Base-by-base conservation (phyloP, 2,888 invertebrate genomes). In the Scaptodrosophila latifasciaeformis region DNA sequence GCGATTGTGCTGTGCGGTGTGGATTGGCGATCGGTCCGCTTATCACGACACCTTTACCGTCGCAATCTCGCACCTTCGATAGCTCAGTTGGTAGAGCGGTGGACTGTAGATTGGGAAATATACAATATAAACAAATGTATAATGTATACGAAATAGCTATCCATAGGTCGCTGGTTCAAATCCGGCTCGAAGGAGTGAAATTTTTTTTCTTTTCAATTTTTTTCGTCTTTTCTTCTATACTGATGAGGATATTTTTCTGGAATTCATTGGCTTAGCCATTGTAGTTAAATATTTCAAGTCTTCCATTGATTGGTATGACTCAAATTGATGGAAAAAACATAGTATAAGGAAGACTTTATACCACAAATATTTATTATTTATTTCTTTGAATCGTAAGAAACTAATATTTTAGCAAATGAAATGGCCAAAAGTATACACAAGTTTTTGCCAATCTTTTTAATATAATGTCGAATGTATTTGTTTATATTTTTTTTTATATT, bases 61-160 rank as follows among this genome's bases (percentile, higher is more conserved):
- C 24, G 24, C 24, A 3, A 7, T 17, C 9, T 4, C 7, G 18
- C 17, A 37, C 69, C 67, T 70, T 70, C 69, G 69, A 72, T 69
- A 72, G 69, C 69, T 72, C 69, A 70, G 72, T 67, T 72, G 68
- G 65, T 70, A 67, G 61, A 62, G 56, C 69, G 65, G 66, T 62
- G 66, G 66, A 66, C 67, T 68, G 67, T 70, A 64, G 65, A 40
- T 10, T 7, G 37, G 37, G 4, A 17, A 37, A 37, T 37, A n/a
- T n/a, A 17, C 37, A 10, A 17, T 37, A 19, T 58, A 48, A 24
- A 24, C 4, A n/a, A n/a, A n/a, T n/a, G 24, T 7, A 7, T 3
- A 3, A 24, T 24, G 7, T 24, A 24, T 3, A 24, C 24, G 3
- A 24, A 24, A 19, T 58, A 48, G 67, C 66, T 29, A 67, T 65